A percentile compares a stretch with the other conserved stretches of the same genome.
Conservation (phyloP, 2,113 vertebrate genomes). For the Campylorhamphus procurvoides region DNA sequence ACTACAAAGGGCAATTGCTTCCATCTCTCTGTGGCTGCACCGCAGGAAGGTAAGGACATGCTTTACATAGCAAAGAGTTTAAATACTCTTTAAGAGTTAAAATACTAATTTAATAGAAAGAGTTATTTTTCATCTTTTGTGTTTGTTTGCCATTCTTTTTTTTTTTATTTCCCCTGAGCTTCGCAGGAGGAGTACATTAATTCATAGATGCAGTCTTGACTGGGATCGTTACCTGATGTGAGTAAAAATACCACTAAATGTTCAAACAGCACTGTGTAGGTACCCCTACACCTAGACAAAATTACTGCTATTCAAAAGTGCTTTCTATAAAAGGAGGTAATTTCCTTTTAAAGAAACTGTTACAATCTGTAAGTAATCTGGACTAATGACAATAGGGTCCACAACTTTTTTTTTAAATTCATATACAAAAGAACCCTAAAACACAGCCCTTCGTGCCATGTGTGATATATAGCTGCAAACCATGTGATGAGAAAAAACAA, state of each 20-base stretch:
- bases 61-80: neutral
- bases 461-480: fast-evolving
- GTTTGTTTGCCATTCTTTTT: neutral
- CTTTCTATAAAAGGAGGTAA: neutral
- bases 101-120: neutral
- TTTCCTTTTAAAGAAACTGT: neutral
- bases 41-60: neutral
- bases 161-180: neutral
- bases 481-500: neutral
- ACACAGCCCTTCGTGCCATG: fast-evolving
- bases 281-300: neutral
- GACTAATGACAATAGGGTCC: neutral
- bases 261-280: neutral
- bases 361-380: neutral
- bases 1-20: neutral
- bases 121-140: neutral
- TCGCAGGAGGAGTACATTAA: neutral
- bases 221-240: neutral
- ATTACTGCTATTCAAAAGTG: neutral
- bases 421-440: neutral
- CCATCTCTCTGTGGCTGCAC: neutral
- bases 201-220: neutral
- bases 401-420: neutral
- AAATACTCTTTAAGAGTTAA: neutral
- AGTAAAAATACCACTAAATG: neutral